These are phyloP conservation scores for Platygyra sinensis DNA, from an alignment of 64 coral and sea anemone genomes.

Conservation along the genomic window DNA sequence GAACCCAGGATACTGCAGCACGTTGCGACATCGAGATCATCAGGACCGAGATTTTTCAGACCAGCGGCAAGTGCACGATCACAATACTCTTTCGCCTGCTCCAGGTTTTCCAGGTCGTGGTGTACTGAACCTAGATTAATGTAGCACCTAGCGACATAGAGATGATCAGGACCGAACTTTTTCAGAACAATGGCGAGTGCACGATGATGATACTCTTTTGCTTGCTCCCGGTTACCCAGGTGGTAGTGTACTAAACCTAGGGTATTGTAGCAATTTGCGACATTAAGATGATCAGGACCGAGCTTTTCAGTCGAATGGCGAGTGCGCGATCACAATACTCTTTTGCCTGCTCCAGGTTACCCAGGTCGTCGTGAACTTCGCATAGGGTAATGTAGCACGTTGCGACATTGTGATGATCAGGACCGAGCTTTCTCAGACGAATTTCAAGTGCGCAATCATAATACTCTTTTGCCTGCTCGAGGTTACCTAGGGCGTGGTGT, in stretches of 20 bases:
- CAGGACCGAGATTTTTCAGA: not conserved
- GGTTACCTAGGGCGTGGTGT: not conserved
- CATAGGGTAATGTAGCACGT: too few relatives aligned
- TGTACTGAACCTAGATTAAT: not conserved
- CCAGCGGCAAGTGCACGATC: not conserved
- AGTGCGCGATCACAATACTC: too few relatives aligned
- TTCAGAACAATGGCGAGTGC: too few relatives aligned
- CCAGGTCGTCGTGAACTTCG: too few relatives aligned
- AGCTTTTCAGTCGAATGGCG: too few relatives aligned
- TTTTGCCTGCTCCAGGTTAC: too few relatives aligned
- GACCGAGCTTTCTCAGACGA: not conserved
- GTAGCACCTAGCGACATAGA: not conserved
- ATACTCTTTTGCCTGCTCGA: constrained; percentile 3
- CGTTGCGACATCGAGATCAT: not conserved
- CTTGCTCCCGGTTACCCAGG: too few relatives aligned
- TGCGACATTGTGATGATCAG: too few relatives aligned
- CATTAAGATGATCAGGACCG: too few relatives aligned
- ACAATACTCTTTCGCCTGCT: not conserved
- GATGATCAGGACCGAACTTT: not conserved
- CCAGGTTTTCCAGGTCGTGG: not conserved
- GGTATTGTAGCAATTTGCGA: too few relatives aligned
- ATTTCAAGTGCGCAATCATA: constrained; percentile 13
- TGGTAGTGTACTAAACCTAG: too few relatives aligned
- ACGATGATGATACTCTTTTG: too few relatives aligned
- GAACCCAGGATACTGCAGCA: not conserved